These are phyloP conservation scores for Bradynema listronoti DNA, from an alignment of 1,140 invertebrate species.

Conservation along the genomic window DNA sequence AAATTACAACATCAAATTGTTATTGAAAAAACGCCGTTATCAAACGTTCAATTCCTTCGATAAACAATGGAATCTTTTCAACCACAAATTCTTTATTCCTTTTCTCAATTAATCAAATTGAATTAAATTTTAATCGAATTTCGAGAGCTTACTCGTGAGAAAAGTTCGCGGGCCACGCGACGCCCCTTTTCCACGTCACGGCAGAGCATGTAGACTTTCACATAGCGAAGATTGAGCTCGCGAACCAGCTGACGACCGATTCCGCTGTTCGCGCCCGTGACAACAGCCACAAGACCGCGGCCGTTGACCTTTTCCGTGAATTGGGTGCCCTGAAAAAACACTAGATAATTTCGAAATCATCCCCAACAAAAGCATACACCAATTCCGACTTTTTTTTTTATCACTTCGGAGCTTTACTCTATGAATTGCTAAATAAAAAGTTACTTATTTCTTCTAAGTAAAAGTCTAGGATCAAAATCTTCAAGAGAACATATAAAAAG, in stretches of 20 bases:
- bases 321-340: conserved; percentile 27
- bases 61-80: too few species aligned
- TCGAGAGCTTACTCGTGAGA: conserved; percentile 24
- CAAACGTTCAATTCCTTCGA: too few species aligned
- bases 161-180: conserved; percentile 21
- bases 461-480: neutral
- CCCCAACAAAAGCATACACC: neutral
- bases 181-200: conserved; percentile 29
- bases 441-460: neutral
- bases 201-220: conserved; percentile 40
- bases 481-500: neutral
- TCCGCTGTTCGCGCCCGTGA: conserved; percentile 28
- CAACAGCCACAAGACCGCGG: conserved; percentile 30
- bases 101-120: too few species aligned
- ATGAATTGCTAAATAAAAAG: neutral
- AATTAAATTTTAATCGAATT: too few species aligned
- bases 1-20: too few species aligned
- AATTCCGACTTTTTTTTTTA: neutral
- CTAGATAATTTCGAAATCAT: neutral
- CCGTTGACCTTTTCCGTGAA: conserved; percentile 39
- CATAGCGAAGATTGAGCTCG: conserved; percentile 40
- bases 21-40: too few species aligned
- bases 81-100: too few species aligned
- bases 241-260: conserved; percentile 35
- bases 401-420: neutral